Conservation (phyloP, 2,797 vertebrate genomes). For the Perodicticus potto region DNA sequence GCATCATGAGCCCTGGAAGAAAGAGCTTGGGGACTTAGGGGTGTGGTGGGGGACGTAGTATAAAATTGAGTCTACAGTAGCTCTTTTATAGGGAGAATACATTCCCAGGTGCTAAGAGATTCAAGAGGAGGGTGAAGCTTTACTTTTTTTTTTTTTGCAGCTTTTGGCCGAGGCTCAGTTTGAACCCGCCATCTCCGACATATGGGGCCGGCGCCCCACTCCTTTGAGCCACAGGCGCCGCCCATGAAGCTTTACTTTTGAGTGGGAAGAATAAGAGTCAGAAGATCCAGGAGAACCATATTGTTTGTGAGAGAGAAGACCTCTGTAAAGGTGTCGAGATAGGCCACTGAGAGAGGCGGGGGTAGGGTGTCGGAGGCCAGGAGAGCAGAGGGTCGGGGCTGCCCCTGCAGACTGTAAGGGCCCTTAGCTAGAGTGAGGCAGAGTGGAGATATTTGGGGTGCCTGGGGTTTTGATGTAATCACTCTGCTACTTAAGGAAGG, state of each 20-base stretch:
- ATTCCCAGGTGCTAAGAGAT: background rate
- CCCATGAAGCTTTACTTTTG: too few species aligned
- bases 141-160: too few species aligned
- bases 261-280: background rate
- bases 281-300: background rate
- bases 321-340: background rate
- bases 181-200: too few species aligned
- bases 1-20: background rate
- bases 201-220: too few species aligned
- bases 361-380: too few species aligned
- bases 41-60: too few species aligned
- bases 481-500: background rate
- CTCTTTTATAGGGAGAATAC: background rate
- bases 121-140: background rate
- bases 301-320: background rate
- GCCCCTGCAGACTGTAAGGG: background rate
- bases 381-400: background rate
- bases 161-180: too few species aligned
- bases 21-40: background rate
- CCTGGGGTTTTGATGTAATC: background rate
- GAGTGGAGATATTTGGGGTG: background rate
- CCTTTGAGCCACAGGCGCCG: too few species aligned
- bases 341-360: accelerated
- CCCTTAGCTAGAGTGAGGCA: background rate
- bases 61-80: background rate